These are phyloP conservation scores for Parazoanthus swiftii DNA, from an alignment of 92 coral and sea anemone species.

Conservation along the genomic window DNA sequence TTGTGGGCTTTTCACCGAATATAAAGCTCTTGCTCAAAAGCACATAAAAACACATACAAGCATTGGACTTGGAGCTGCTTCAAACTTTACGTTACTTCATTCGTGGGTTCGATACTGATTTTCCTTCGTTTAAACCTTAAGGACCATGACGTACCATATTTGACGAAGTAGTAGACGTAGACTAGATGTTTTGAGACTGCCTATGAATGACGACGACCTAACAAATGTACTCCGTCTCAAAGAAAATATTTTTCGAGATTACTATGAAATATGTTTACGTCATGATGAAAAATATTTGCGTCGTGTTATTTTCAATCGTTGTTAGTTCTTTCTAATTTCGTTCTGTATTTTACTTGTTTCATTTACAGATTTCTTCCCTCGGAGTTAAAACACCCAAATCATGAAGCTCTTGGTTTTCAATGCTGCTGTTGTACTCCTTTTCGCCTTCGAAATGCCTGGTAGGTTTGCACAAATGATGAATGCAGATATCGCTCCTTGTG, in stretches of 20 bases:
- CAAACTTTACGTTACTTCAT: not conserved
- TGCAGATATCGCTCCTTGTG: not conserved
- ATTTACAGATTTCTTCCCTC: not conserved
- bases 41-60: too few species aligned
- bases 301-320: not conserved
- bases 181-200: not conserved
- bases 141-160: not conserved
- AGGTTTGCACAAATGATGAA: not conserved
- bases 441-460: not conserved
- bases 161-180: too few species aligned
- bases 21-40: too few species aligned
- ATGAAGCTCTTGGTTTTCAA: not conserved
- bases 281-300: not conserved
- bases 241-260: not conserved
- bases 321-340: not conserved
- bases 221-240: not conserved
- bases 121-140: not conserved
- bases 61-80: too few species aligned
- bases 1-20: too few species aligned
- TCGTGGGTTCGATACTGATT: not conserved
- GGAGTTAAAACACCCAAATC: not conserved
- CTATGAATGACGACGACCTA: too few species aligned
- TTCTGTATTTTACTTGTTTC: not conserved
- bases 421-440: not conserved
- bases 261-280: too few species aligned